Base-by-base conservation (phyloP, 2,888 invertebrate species). In the Unio pictorum region DNA sequence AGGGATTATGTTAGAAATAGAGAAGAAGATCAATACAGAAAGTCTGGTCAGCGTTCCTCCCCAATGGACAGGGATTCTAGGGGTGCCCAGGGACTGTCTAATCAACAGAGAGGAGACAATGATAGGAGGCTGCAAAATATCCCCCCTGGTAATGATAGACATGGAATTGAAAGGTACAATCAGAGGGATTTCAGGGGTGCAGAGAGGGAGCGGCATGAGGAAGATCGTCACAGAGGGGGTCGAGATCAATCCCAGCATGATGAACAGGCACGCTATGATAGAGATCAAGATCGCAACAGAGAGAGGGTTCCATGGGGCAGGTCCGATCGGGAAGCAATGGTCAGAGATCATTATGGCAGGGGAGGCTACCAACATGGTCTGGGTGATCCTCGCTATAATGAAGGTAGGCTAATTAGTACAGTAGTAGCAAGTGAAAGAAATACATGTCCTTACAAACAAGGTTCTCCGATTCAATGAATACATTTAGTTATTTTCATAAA, bases 301-400 rank as follows among this genome's bases (percentile, higher is more conserved):
- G n/a, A 67, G 72, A 60, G 71, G 64, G 4, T 11, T 59, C 59
- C 15, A 11, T 26, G 23, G 59, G 17, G 17, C 17, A 59, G 59
- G 26, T 17, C 23, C 5, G 59, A 59, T 26, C 59, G 18, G 3
- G 23, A 59, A 23, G 11, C 17, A 59, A 45, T 45, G 45, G 45
- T 11, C 45, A 55, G 67, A 18, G 61, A 23, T 11, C 69, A 56
- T 1, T 67, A 58, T 60, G 73, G 68, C 57, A 55, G 68, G 58
- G 73, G 75, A 66, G 74, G 71, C 7, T 54, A 63, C 62, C 68
- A 2, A 54, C 58, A 7, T 28, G 55, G 28, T 60, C 55, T 68
- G 58, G 72, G 68, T 0, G 72, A 75, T 30, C 60, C 66, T 3
- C 72, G 76, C 66, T 77, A 68, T 66, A 67, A 67, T 28, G 71